These are phyloP conservation scores for Hippocampus guttulatus DNA, from an alignment of 2,113 vertebrate genomes.

Conservation along the genomic window DNA sequence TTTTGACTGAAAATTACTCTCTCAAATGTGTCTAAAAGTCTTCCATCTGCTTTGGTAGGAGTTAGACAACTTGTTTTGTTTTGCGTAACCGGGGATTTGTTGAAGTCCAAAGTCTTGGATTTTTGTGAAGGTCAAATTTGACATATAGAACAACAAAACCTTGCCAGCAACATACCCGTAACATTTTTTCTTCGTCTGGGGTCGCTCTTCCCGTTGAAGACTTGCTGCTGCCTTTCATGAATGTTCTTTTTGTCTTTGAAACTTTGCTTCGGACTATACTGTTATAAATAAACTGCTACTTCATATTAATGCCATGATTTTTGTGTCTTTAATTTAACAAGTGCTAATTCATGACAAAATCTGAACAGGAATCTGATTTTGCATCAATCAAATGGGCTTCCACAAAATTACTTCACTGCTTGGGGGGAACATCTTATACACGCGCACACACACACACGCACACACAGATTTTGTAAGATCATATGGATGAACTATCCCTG, in stretches of 20 bases:
- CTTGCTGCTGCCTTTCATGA: background rate
- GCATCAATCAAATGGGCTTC: background rate
- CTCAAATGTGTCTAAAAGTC: no score
- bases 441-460: no score
- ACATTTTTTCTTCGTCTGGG: background rate
- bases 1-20: background rate
- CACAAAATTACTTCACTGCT: background rate
- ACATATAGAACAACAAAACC: no score
- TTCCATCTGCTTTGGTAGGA: background rate
- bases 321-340: background rate
- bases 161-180: background rate
- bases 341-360: background rate
- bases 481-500: no score
- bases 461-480: no score
- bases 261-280: background rate
- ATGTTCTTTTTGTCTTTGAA: background rate
- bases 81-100: background rate
- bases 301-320: background rate
- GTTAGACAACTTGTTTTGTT: background rate
- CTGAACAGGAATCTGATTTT: background rate
- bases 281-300: background rate
- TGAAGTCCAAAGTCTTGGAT: background rate
- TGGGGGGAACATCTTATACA: no score
- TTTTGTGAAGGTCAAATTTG: background rate
- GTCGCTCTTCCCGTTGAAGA: no score